Base-by-base conservation (phyloP, 2,888 invertebrate genomes). In the Sminthurinus aureus region DNA sequence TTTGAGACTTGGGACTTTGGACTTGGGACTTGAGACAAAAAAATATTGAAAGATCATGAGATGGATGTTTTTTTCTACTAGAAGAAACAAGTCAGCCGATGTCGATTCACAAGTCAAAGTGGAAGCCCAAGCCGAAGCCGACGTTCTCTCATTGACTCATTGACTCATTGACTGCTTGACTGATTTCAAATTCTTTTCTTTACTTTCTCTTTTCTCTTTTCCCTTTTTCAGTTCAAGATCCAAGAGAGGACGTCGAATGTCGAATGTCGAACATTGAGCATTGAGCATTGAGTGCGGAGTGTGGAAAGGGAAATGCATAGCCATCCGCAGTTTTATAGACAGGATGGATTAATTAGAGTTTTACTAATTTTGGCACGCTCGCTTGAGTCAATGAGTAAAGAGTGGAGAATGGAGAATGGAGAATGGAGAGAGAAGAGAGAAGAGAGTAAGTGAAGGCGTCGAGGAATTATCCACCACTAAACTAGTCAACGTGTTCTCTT, bases 291-390 rank as follows among this genome's bases (percentile, higher is more conserved):
- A 13, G 13, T 8, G 22, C 13, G n/a, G 20, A 74, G 18, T 67
- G n/a, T 6, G n/a, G n/a, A 64, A n/a, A 64, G 58, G 64, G n/a
- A 79, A 67, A 66, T 24, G 67, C 18, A 79, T 67, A 69, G 22
- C 73, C 52, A 73, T 50, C 22, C 50, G 51, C 76, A 18, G 74
- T 84, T 81, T 82, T 84, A 84, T 84, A 82, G 85, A 85, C 84
- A 83, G 85, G 83, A 84, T 38, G 6, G 38, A 85, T 85, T 85
- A 84, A 84, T 85, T 85, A 85, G 84, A 81, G 83, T 85, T 85
- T 85, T 84, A 83, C 84, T 85, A 84, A 84, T 85, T 85, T 84
- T 81, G 80, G 83, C 83, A 85, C 83, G 82, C 82, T 85, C 82
- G 74, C 78, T 83, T 83, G 81, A 77, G 75, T 75, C 81, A 24